Conservation (phyloP, 2,113 vertebrate species). For the Promerops cafer region DNA sequence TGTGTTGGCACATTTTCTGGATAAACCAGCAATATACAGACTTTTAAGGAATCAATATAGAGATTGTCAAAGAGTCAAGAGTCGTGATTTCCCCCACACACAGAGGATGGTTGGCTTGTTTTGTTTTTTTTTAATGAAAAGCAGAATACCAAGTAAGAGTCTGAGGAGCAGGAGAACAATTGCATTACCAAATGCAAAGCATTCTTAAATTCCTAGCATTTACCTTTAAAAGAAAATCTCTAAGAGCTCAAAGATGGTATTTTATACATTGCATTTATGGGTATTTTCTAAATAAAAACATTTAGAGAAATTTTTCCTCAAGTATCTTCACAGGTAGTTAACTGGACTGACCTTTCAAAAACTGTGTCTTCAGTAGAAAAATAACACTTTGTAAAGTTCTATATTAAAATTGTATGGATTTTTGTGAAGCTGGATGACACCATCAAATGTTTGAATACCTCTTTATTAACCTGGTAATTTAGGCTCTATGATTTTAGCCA, state of each 20-base stretch:
- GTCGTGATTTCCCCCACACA: neutral
- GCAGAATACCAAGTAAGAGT: neutral
- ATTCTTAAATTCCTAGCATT: neutral
- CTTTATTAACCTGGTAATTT: neutral
- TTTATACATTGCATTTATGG: neutral
- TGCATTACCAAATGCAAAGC: neutral
- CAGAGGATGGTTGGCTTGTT: neutral
- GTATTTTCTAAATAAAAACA: neutral
- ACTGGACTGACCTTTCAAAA: neutral
- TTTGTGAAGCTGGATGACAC: neutral
- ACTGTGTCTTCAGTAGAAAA: neutral
- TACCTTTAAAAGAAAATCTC: neutral
- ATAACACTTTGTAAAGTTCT: neutral
- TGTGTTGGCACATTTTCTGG: neutral
- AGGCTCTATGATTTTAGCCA: conserved; percentile 1
- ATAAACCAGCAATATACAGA: neutral
- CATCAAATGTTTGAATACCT: neutral
- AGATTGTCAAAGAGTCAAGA: neutral
- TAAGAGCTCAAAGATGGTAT: neutral
- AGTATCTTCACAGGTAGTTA: neutral
- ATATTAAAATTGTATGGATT: neutral
- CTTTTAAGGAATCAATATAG: neutral
- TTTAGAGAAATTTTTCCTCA: neutral
- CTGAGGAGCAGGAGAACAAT: neutral
- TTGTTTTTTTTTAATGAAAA: neutral